Conservation (phyloP, 2,888 invertebrate species). For the Torymus auratus region DNA sequence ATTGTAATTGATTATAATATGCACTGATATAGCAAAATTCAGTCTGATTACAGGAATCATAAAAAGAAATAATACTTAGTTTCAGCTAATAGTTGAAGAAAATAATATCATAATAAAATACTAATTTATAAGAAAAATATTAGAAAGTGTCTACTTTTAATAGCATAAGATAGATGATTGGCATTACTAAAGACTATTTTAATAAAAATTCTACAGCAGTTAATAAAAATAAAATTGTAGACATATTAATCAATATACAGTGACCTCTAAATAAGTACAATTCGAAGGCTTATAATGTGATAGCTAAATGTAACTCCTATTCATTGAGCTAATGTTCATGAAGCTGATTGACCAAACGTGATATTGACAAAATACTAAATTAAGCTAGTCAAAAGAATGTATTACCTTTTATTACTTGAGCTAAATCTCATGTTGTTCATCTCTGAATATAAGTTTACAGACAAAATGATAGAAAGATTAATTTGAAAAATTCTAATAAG, state of each 20-base stretch:
- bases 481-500: background rate
- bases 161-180: too few relatives aligned
- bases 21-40: too few relatives aligned
- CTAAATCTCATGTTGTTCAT: background rate
- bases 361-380: constrained; percentile 3
- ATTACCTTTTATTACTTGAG: constrained; percentile 9
- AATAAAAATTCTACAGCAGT: background rate
- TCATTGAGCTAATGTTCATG: background rate
- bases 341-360: constrained; percentile 6
- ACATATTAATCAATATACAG: background rate
- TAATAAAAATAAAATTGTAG: background rate
- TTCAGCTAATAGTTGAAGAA: too few relatives aligned
- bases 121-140: too few relatives aligned
- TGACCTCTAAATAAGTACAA: background rate
- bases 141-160: too few relatives aligned
- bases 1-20: too few relatives aligned
- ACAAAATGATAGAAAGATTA: background rate
- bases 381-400: constrained; percentile 10
- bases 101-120: too few relatives aligned
- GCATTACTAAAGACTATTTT: too few relatives aligned
- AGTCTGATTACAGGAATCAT: too few relatives aligned
- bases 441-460: constrained; percentile 8
- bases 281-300: background rate
- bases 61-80: too few relatives aligned
- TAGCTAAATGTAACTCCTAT: constrained; percentile 7